Conservation (phyloP, 2,113 vertebrate genomes). For the Cyrtonyx montezumae region DNA sequence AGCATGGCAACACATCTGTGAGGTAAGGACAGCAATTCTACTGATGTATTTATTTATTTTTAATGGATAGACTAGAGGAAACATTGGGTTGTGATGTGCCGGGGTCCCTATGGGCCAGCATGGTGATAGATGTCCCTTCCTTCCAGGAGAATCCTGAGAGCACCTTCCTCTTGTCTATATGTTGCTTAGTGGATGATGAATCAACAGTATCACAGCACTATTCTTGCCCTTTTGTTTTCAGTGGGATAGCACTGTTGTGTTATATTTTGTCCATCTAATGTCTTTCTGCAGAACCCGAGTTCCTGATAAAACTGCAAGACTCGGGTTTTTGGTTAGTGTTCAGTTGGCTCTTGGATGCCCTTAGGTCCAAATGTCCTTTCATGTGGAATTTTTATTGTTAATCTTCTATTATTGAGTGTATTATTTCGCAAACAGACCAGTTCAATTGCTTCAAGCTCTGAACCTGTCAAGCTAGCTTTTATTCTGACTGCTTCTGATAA, state of each 20-base stretch:
- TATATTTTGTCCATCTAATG: constrained; percentile 15
- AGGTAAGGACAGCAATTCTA: background rate
- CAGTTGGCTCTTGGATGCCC: constrained; percentile 39
- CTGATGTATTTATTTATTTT: background rate
- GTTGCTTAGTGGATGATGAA: background rate
- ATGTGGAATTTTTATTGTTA: constrained; percentile 50
- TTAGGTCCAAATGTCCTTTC: constrained; percentile 42
- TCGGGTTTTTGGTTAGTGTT: constrained; percentile 30
- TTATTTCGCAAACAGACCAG: constrained; percentile 64
- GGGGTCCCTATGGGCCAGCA: fast-evolving
- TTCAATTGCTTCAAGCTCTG: constrained; percentile 33
- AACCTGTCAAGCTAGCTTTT: constrained; percentile 65
- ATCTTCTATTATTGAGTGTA: constrained; percentile 47
- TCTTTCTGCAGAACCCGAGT: constrained; percentile 4
- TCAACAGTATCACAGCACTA: background rate
- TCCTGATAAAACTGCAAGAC: background rate
- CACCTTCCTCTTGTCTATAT: background rate
- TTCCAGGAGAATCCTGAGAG: background rate
- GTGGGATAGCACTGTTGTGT: background rate
- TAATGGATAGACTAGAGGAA: background rate
- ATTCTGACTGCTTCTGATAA: constrained; percentile 63
- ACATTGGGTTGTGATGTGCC: background rate
- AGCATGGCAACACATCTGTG: background rate
- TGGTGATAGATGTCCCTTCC: fast-evolving
- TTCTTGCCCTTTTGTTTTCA: background rate